These are phyloP conservation scores for Sphyrna mokarran DNA, from an alignment of 2,113 vertebrate genomes.

Conservation along the genomic window DNA sequence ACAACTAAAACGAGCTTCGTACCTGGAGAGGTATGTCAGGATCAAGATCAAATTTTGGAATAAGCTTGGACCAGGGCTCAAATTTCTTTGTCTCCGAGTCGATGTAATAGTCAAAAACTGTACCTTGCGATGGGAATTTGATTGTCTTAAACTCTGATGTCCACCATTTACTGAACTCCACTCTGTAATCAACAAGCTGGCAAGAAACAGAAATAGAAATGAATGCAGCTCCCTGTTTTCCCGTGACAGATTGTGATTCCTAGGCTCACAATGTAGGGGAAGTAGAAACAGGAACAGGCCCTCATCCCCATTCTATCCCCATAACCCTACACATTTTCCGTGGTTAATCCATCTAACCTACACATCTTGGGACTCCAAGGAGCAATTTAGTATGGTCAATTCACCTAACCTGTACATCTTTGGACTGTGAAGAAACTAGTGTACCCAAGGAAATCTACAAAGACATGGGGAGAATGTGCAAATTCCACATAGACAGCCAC, in stretches of 20 bases:
- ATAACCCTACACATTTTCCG: no score
- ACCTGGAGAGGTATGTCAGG: conserved; percentile 83
- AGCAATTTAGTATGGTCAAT: no score
- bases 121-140: conserved; percentile 92
- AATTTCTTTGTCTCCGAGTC: conserved; percentile 85
- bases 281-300: background rate
- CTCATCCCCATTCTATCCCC: no score
- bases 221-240: background rate
- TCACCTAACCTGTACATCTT: no score
- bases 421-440: no score
- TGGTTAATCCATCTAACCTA: no score
- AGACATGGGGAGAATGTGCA: no score
- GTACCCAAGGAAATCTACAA: no score
- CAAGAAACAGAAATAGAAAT: conserved; percentile 21
- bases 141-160: conserved; percentile 83
- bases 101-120: conserved; percentile 89
- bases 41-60: conserved; percentile 80
- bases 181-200: conserved; percentile 80
- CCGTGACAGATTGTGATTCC: background rate
- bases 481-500: no score
- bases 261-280: background rate
- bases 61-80: conserved; percentile 86
- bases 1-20: fast-evolving
- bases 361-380: no score
- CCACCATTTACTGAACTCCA: conserved; percentile 98